Conservation (phyloP, 2,113 vertebrate species). For the Setophaga coronata region DNA sequence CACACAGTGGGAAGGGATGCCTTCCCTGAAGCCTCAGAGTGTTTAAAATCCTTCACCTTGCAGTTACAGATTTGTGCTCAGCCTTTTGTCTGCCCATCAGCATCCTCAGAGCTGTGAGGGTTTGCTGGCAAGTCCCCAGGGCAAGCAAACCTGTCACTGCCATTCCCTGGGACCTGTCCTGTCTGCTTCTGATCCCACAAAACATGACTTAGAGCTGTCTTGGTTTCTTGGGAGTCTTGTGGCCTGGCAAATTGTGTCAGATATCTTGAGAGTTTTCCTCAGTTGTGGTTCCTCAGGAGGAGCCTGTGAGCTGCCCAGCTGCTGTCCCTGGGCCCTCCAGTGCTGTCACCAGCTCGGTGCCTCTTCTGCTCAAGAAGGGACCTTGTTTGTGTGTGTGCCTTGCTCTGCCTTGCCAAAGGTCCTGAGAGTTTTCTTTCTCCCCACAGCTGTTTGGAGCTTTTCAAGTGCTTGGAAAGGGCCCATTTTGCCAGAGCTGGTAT, state of each 20-base stretch:
- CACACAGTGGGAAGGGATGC: rapidly evolving
- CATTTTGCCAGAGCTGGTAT: conserved; percentile 33
- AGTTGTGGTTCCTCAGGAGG: conserved; percentile 32
- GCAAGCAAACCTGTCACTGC: not conserved
- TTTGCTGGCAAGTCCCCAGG: not conserved
- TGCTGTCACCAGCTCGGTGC: not conserved
- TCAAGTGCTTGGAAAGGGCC: conserved; percentile 62
- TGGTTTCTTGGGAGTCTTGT: not conserved
- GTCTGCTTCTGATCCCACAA: not conserved
- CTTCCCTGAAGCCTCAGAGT: not conserved
- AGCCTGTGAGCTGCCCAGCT: conserved; percentile 39
- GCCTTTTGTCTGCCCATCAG: conserved; percentile 76
- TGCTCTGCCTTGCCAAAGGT: not conserved
- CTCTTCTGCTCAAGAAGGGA: conserved; percentile 65
- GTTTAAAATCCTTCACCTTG: conserved; percentile 68
- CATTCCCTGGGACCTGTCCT: not conserved
- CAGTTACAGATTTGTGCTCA: conserved; percentile 70
- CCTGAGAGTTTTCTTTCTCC: not conserved
- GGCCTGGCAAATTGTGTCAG: not conserved
- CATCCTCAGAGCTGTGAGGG: conserved; percentile 50
- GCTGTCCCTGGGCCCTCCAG: not conserved
- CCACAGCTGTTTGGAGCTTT: conserved; percentile 69
- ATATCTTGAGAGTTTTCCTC: not conserved
- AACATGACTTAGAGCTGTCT: not conserved
- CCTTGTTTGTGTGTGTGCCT: conserved; percentile 55